Evolutionary conservation across 2,888 invertebrate genomes (phyloP).

Genomic region (Agonum fuliginosum): DNA sequence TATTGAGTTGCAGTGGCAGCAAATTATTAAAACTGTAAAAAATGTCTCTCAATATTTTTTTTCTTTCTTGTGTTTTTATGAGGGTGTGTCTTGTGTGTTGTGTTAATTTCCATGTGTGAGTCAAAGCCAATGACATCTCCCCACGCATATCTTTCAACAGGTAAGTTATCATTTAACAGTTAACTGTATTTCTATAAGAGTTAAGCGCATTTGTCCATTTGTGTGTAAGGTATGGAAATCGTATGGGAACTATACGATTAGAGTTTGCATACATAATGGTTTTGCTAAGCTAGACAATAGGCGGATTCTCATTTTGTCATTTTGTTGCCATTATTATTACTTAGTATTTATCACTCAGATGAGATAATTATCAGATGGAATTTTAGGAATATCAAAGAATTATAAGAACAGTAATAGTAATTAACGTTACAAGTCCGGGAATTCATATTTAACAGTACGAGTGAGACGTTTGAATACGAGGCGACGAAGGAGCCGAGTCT

Average conservation of each 20-base stretch:
- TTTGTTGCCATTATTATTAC: constrained; percentile 26
- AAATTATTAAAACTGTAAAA: too few relatives aligned
- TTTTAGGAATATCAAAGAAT: too few relatives aligned
- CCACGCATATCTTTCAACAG: constrained; percentile 25
- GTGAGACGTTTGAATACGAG: too few relatives aligned
- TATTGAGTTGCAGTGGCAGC: too few relatives aligned
- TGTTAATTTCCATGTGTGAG: background rate
- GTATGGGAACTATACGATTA: constrained; percentile 27
- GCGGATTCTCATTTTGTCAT: background rate
- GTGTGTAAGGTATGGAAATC: too few relatives aligned
- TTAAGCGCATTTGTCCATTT: constrained; percentile 13
- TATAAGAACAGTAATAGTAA: too few relatives aligned
- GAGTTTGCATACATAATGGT: constrained; percentile 33
- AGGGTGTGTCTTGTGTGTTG: constrained; percentile 1
- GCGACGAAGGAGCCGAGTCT: too few relatives aligned
- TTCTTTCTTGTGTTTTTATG: background rate
- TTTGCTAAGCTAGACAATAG: background rate
- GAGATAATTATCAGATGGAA: too few relatives aligned
- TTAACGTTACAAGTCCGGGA: too few relatives aligned
- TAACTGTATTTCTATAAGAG: constrained; percentile 23
- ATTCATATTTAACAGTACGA: too few relatives aligned
- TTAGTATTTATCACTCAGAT: too few relatives aligned
- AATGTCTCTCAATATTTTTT: background rate
- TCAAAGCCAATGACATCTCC: constrained; percentile 31
- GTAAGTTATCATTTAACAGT: constrained; percentile 38